phyloP scores from a whole-genome alignment of 2,888 invertebrate genomes.

The Cerceris ruficornis region DNA sequence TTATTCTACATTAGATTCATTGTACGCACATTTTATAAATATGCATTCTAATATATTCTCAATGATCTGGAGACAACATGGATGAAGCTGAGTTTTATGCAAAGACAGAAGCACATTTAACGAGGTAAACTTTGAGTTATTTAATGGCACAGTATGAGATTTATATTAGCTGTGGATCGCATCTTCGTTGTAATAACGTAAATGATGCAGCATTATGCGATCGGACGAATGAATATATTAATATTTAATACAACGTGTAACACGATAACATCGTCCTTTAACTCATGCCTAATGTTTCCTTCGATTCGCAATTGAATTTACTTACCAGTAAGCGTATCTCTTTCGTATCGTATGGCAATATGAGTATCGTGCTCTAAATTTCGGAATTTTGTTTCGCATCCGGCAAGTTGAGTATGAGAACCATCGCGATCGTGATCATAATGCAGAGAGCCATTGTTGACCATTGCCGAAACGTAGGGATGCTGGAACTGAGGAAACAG shows the following conservation, averaged over 20 bases:
- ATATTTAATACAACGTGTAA: not conserved
- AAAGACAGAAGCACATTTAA: no score
- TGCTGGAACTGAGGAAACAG: conserved; percentile 91
- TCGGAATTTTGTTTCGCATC: conserved; percentile 97
- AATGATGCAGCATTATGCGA: not conserved
- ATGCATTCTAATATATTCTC: not conserved
- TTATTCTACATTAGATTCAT: conserved; percentile 8
- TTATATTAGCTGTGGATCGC: no score
- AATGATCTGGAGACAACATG: not conserved
- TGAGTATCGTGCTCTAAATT: conserved; percentile 95
- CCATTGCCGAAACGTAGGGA: conserved; percentile 99
- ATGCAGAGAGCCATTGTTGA: conserved; percentile 96
- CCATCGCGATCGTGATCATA: conserved; percentile 99
- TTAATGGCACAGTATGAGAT: no score
- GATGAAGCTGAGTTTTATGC: not conserved
- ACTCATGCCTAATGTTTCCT: conserved; percentile 5
- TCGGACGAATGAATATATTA: not conserved
- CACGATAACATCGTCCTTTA: conserved; percentile 15
- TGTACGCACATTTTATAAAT: not conserved
- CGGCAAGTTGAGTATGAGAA: conserved; percentile 97
- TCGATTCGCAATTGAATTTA: conserved; percentile 1
- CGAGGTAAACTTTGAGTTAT: no score
- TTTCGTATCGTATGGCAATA: conserved; percentile 94
- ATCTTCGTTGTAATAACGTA: no score
- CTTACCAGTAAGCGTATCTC: conserved; percentile 92